Evolutionary conservation across 2,797 vertebrate species (phyloP).

Genomic region (Limnodromus scolopaceus): DNA sequence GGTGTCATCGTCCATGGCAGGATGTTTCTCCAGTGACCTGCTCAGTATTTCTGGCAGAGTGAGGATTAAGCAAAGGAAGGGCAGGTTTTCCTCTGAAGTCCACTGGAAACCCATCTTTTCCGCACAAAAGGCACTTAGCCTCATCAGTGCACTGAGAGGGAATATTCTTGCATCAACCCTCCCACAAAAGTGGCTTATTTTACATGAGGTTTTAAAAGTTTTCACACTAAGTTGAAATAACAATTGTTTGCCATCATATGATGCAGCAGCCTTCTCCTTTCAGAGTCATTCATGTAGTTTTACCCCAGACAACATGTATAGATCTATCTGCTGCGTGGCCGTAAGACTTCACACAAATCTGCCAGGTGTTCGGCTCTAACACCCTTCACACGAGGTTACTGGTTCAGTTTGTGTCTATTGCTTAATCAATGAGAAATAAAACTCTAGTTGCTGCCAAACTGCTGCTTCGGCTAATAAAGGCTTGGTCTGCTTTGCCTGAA

Average conservation of each 20-base stretch:
- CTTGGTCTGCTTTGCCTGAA: conserved; percentile 48
- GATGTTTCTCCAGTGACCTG: neutral
- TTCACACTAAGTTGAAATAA: neutral
- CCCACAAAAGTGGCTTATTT: neutral
- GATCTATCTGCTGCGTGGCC: neutral
- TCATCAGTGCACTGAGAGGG: neutral
- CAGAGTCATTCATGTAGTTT: neutral
- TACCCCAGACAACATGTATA: neutral
- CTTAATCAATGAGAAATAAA: conserved; percentile 76
- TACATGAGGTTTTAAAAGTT: neutral
- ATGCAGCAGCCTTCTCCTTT: conserved; percentile 21
- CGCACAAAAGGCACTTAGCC: neutral
- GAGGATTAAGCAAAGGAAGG: neutral
- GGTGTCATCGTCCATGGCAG: neutral
- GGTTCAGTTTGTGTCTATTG: conserved; percentile 65
- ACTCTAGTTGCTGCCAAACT: conserved; percentile 1
- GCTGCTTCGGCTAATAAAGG: conserved; percentile 70
- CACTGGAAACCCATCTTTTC: neutral
- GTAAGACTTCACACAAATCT: conserved; percentile 46
- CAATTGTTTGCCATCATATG: neutral
- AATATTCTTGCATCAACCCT: neutral
- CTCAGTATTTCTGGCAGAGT: neutral
- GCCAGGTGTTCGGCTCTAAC: conserved; percentile 8
- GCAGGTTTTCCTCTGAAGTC: neutral
- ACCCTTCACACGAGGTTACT: conserved; percentile 43